Base-by-base conservation (phyloP, 2,888 invertebrate species). In the Criorhina ranunculi region DNA sequence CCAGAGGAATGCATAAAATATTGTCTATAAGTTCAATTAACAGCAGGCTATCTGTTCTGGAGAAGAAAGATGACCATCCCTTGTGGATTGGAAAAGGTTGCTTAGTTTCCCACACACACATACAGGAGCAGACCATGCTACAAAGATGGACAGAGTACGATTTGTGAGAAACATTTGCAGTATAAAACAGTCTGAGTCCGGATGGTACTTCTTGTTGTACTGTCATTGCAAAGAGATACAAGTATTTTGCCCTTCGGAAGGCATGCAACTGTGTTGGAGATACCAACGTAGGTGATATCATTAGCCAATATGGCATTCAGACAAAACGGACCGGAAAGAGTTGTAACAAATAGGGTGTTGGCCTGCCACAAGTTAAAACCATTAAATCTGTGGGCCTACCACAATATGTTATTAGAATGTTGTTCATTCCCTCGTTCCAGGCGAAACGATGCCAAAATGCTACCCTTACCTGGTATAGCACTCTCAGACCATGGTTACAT, bases 391-490 rank as follows among this genome's bases (percentile, higher is more conserved):
- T 67, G 69, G 67, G 67, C 73, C 55, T 49, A 69, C 83, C 83
- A 73, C 83, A 79, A 73, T 83, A 73, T 83, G 83, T 83, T 83
- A 83, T 79, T 83, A 75, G 73, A 82, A 66, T 83, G 79, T 69
- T 64, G 62, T 57, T 51, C 59, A 42, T 69, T 42, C 19, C 35
- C 46, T 31, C 35, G 35, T 55, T 77, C 46, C 37, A 35, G 19
- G 59, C 51, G 59, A 78, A 29, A 24, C 42, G 33, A 73, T 79
- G 83, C 79, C 79, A 83, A 73, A 57, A 70, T 17, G n/a, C 19
- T 37, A 17, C 62, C 66, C 60, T 24, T 24, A 73, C 78, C 70
- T 77, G 70, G 57, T 67, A 49, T 57, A 8, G 46, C 12, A 49
- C 24, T 31, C 24, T 46, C 24, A 35, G n/a, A 33, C 60, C 44